phyloP scores from a whole-genome alignment of 2,888 invertebrate species.

The Leptopilina syphax region DNA sequence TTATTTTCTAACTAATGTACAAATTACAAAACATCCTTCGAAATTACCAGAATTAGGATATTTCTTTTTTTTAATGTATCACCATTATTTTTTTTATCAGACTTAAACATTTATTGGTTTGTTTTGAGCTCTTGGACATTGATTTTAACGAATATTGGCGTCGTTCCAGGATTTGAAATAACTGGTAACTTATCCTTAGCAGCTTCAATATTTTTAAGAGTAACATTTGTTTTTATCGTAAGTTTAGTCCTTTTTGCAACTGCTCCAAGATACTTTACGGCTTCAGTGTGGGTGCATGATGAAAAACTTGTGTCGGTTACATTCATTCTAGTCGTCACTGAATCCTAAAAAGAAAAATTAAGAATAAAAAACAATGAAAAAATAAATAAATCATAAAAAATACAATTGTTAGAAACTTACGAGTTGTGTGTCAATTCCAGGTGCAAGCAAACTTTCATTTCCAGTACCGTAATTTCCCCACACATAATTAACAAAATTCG shows the following conservation, averaged over 20 bases:
- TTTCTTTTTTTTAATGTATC: neutral
- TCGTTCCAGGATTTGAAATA: constrained; percentile 46
- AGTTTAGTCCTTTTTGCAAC: constrained; percentile 39
- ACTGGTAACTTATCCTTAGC: constrained; percentile 43
- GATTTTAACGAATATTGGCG: constrained; percentile 49
- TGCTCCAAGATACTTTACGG: constrained; percentile 9
- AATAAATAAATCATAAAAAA: neutral
- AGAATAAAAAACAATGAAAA: neutral
- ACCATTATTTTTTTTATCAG: constrained; percentile 9
- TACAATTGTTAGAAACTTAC: constrained; percentile 7
- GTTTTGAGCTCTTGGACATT: constrained; percentile 16
- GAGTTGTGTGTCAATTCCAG: constrained; percentile 1
- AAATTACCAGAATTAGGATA: too few species aligned
- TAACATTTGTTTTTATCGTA: constrained; percentile 39
- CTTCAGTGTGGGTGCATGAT: constrained; percentile 49
- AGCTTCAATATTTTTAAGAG: constrained; percentile 46
- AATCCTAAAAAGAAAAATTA: constrained; percentile 9
- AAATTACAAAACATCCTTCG: neutral
- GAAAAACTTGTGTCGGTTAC: constrained; percentile 50
- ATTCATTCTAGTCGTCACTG: neutral
- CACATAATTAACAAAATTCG: constrained; percentile 48
- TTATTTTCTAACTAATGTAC: neutral
- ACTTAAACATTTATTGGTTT: constrained; percentile 8
- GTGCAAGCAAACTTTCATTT: neutral
- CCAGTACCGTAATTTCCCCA: constrained; percentile 49